These are phyloP conservation scores for Tyto alba DNA, from an alignment of 2,113 vertebrate species.

Conservation along the genomic window DNA sequence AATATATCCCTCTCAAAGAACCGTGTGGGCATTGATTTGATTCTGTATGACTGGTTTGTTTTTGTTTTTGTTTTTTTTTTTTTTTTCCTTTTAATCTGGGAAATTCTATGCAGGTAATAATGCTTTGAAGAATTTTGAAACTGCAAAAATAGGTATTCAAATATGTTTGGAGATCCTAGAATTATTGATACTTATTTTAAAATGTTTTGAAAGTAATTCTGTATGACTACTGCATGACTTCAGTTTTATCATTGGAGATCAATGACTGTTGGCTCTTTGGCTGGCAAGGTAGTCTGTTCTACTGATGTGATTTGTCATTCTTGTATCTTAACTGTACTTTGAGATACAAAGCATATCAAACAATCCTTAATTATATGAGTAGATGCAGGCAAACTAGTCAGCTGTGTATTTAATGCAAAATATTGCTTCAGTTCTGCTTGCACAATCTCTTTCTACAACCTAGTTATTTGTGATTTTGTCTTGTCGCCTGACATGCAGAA, in stretches of 20 bases:
- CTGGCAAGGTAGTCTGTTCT: not conserved
- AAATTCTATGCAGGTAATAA: not conserved
- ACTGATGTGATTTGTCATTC: not conserved
- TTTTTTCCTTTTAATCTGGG: not conserved
- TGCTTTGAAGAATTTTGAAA: not conserved
- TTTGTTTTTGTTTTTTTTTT: not conserved
- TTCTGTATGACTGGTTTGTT: not conserved
- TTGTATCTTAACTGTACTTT: not conserved
- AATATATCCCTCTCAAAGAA: not conserved
- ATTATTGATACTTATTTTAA: not conserved
- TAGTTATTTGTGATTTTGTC: not conserved
- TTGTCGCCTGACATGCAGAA: not conserved
- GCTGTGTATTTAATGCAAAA: constrained; percentile 25
- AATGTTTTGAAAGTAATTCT: not conserved
- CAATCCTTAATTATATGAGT: not conserved
- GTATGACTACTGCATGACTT: not conserved
- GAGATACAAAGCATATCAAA: constrained; percentile 23
- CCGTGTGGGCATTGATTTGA: not conserved
- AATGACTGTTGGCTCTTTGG: not conserved
- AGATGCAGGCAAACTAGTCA: constrained; percentile 4
- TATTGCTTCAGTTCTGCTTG: constrained; percentile 12
- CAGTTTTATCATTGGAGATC: not conserved
- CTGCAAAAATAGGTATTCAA: not conserved
- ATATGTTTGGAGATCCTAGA: not conserved
- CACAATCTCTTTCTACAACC: not conserved